Percentiles rank a stretch among this genome's conserved stretches.
These are phyloP conservation scores for Eubucco bourcierii DNA, from an alignment of 2,113 vertebrate genomes.

Conservation along the genomic window DNA sequence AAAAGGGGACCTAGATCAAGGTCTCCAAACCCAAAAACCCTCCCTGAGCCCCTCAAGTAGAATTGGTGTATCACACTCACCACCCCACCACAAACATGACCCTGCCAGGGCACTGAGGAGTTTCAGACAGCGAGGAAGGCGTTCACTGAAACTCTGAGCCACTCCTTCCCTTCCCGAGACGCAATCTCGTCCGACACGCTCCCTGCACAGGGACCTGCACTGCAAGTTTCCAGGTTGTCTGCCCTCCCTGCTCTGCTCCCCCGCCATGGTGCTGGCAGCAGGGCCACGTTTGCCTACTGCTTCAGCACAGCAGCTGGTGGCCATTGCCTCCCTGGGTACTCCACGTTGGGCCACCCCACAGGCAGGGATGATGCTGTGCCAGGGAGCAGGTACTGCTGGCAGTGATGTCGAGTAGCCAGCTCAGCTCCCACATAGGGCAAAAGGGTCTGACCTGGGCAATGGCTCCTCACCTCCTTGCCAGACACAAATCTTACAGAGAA, in stretches of 20 bases:
- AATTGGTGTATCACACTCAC: rapidly evolving
- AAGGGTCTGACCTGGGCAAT: not conserved
- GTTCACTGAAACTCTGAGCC: constrained; percentile 44
- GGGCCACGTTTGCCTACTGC: not conserved
- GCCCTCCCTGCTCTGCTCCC: not conserved
- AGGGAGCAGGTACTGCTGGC: not conserved
- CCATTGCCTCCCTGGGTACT: not conserved
- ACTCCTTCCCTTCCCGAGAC: constrained; percentile 47
- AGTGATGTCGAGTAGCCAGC: not conserved
- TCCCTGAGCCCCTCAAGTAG: not conserved
- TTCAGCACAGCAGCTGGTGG: not conserved
- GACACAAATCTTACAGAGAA: not conserved
- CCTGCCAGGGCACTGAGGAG: not conserved
- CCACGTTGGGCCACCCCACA: not conserved
- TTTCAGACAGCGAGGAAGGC: constrained; percentile 3
- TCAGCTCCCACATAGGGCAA: not conserved
- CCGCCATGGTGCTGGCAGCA: rapidly evolving
- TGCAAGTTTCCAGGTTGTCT: constrained; percentile 15
- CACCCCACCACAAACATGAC: rapidly evolving
- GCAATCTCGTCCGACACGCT: constrained; percentile 54
- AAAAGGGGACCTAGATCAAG: not conserved
- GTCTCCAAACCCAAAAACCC: not conserved
- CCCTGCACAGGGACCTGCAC: constrained; percentile 28
- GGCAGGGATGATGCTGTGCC: not conserved
- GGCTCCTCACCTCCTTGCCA: not conserved